Conservation (phyloP, 2,113 vertebrate genomes). For the Aptenodytes patagonicus region DNA sequence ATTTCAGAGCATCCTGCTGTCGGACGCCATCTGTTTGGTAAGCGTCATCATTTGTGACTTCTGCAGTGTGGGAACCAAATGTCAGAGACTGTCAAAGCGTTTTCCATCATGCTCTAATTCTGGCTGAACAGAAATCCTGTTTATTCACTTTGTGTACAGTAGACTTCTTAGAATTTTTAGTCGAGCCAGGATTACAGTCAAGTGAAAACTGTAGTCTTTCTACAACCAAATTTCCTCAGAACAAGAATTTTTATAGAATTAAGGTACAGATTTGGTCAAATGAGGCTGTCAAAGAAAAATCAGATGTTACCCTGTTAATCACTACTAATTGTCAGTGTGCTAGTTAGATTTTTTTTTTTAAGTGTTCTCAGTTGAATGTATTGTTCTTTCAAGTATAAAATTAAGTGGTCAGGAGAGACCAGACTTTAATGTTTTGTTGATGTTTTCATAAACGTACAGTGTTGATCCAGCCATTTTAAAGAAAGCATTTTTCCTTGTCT, state of each 20-base stretch:
- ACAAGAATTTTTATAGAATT: background rate
- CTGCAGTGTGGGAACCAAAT: conserved; percentile 58
- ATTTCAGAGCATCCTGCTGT: conserved; percentile 59
- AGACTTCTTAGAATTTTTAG: background rate
- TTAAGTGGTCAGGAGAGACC: background rate
- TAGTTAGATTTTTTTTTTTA: background rate
- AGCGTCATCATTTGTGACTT: conserved; percentile 51
- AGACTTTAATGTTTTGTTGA: background rate
- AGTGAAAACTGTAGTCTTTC: background rate
- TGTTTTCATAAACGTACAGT: background rate
- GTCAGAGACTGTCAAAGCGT: conserved; percentile 31
- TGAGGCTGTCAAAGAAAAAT: background rate
- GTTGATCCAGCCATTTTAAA: background rate
- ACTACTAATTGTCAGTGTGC: background rate
- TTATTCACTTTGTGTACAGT: conserved; percentile 14
- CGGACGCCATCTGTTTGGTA: conserved; percentile 59
- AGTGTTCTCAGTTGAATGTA: background rate
- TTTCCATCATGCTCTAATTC: conserved; percentile 50
- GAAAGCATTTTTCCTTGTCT: background rate
- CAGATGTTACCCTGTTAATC: background rate
- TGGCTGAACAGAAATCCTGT: conserved; percentile 14
- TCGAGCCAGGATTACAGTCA: background rate
- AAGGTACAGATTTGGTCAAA: background rate
- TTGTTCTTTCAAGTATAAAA: background rate
- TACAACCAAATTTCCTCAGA: background rate